Conservation (phyloP, 2,113 vertebrate species). For the Malurus melanocephalus region DNA sequence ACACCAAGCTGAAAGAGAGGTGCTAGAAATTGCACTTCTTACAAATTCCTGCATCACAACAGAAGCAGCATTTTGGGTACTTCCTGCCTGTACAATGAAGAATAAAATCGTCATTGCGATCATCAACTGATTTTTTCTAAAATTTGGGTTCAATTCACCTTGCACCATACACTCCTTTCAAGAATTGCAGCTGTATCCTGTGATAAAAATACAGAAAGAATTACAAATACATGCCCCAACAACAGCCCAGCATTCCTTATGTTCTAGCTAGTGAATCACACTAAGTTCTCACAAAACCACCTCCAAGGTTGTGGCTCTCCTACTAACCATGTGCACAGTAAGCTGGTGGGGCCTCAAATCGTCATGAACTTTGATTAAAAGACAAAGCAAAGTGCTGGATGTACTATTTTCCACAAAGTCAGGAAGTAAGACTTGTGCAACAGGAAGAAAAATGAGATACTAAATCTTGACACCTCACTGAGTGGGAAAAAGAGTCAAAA, state of each 20-base stretch:
- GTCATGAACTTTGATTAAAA: not conserved
- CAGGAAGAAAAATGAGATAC: not conserved
- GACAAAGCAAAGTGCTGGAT: not conserved
- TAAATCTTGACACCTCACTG: not conserved
- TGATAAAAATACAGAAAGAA: not conserved
- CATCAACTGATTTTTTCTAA: conserved; percentile 42
- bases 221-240: not conserved
- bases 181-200: conserved; percentile 9
- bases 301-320: not conserved
- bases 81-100: not conserved
- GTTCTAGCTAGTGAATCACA: not conserved
- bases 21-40: not conserved
- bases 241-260: not conserved
- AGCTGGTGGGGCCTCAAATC: not conserved
- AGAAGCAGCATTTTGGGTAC: not conserved
- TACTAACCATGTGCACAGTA: accelerated
- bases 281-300: not conserved
- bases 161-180: conserved; percentile 28
- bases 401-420: not conserved
- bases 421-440: not conserved
- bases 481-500: not conserved
- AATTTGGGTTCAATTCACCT: conserved; percentile 29
- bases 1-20: not conserved
- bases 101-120: conserved; percentile 34
- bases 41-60: not conserved